Conservation (phyloP, 2,797 vertebrate genomes). For the Sebastes taczanowskii region DNA sequence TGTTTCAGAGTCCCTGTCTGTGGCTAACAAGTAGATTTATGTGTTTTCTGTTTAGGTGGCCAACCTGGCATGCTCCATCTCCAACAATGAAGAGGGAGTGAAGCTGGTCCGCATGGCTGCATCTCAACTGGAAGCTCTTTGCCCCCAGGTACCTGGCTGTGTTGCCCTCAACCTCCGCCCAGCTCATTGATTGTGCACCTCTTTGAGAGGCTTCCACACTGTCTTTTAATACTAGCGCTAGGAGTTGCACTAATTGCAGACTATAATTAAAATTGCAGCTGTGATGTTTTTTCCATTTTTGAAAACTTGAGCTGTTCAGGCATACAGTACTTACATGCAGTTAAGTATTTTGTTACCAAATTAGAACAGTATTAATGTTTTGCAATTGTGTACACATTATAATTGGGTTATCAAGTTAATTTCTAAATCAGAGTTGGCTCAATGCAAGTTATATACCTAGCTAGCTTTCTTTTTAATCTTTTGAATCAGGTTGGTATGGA, state of each 20-base stretch:
- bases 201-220: conserved; percentile 1
- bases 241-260: neutral
- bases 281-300: neutral
- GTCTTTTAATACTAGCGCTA: neutral
- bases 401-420: neutral
- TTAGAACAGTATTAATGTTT: neutral
- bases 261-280: neutral
- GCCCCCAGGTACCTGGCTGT: conserved; percentile 90
- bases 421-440: neutral
- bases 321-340: neutral
- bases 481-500: neutral
- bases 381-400: neutral
- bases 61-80: conserved; percentile 98
- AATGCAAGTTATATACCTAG: neutral
- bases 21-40: conserved; percentile 25
- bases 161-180: conserved; percentile 2
- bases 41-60: conserved; percentile 87
- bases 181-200: conserved; percentile 20
- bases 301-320: neutral
- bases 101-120: conserved; percentile 99
- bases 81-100: conserved; percentile 98
- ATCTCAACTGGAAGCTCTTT: conserved; percentile 94
- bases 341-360: neutral
- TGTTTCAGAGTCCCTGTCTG: neutral
- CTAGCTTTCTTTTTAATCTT: neutral